These are phyloP conservation scores for Himalopsyche japonica DNA, from an alignment of 2,888 invertebrate genomes.

Conservation along the genomic window DNA sequence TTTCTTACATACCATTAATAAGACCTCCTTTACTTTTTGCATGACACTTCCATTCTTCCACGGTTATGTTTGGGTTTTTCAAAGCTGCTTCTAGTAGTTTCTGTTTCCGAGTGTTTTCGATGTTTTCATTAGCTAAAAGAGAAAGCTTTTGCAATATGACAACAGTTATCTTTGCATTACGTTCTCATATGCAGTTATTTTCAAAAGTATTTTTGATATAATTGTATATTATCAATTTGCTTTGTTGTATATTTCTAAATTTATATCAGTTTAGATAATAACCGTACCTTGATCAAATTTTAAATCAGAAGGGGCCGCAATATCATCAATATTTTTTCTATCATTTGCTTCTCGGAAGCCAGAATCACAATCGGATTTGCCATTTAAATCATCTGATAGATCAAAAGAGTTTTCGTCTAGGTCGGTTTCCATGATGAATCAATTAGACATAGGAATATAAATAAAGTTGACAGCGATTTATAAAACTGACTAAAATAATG, in stretches of 20 bases:
- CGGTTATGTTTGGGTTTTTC: slow-evolving; percentile 51
- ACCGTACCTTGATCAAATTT: slow-evolving; percentile 70
- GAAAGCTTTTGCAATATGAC: slow-evolving; percentile 27
- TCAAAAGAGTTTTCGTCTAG: slow-evolving; percentile 26
- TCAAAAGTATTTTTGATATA: slow-evolving; percentile 5
- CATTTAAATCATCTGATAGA: slow-evolving; percentile 24
- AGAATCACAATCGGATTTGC: slow-evolving; percentile 30
- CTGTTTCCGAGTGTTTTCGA: slow-evolving; percentile 65
- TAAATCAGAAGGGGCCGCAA: slow-evolving; percentile 64
- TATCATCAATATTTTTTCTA: slow-evolving; percentile 53
- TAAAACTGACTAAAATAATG: slow-evolving; percentile 1
- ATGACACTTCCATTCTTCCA: slow-evolving; percentile 63
- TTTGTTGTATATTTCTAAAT: neutral
- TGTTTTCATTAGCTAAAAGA: slow-evolving; percentile 60
- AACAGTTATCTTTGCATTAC: slow-evolving; percentile 38
- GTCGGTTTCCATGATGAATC: slow-evolving; percentile 25
- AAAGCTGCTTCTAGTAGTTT: slow-evolving; percentile 63
- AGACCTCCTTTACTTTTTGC: slow-evolving; percentile 70
- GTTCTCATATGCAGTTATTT: neutral
- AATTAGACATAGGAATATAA: neutral
- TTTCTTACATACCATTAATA: slow-evolving; percentile 60
- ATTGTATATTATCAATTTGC: neutral
- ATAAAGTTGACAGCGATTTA: neutral
- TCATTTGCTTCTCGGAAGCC: slow-evolving; percentile 29
- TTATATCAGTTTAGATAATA: slow-evolving; percentile 5